phyloP scores from a whole-genome alignment of 2,113 vertebrate species.

The Sterrhoptilus dennistouni region DNA sequence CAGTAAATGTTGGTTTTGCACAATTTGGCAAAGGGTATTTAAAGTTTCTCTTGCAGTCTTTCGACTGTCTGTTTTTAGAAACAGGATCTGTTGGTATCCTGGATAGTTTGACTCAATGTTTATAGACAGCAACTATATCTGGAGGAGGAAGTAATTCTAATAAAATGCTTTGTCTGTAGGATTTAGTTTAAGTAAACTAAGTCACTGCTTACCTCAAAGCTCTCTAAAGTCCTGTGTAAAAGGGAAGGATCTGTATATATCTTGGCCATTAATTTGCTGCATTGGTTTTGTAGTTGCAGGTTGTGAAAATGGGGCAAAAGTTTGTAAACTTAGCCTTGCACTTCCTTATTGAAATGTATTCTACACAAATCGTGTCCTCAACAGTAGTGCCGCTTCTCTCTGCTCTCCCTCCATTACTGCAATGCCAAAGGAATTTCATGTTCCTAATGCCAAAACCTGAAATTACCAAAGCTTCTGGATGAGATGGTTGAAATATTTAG shows the following conservation, averaged over 20 bases:
- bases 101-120: background rate
- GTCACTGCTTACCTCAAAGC: background rate
- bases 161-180: background rate
- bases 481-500: background rate
- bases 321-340: background rate
- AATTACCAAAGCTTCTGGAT: background rate
- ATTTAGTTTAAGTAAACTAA: background rate
- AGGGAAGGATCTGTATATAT: background rate
- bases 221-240: background rate
- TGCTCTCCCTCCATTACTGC: background rate
- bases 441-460: background rate
- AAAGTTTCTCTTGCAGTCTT: background rate
- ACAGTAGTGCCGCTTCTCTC: background rate
- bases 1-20: background rate
- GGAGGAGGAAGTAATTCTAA: background rate
- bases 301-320: background rate
- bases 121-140: background rate
- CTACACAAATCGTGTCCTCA: background rate
- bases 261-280: background rate
- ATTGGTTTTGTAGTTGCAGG: background rate
- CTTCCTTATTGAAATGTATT: background rate
- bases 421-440: background rate
- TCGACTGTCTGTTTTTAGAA: background rate
- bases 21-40: background rate
- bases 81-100: background rate